Evolutionary conservation across 2,888 invertebrate genomes (phyloP).

Genomic region (Machimus rusticus): DNA sequence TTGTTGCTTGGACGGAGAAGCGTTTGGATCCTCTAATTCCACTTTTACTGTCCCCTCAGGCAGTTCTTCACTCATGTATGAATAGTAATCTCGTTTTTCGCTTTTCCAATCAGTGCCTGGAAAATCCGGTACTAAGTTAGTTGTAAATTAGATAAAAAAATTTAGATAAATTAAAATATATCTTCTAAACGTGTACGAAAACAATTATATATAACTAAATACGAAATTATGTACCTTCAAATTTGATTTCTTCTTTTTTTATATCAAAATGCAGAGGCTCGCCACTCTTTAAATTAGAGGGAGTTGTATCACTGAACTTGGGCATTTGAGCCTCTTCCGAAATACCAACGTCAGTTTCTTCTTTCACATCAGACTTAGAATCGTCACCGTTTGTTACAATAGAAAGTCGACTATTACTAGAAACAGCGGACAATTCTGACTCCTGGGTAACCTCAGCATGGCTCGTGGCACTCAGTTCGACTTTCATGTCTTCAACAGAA

Average conservation of each 20-base stretch:
- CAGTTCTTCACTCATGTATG: not conserved
- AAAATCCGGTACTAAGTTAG: not conserved
- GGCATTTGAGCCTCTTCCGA: slow-evolving; percentile 63
- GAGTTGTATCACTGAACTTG: slow-evolving; percentile 59
- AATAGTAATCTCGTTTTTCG: slow-evolving; percentile 2
- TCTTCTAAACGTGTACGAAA: not conserved
- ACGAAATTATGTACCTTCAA: slow-evolving; percentile 53
- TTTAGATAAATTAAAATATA: too few species aligned
- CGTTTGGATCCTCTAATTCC: not conserved
- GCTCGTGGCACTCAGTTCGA: not conserved
- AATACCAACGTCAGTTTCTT: slow-evolving; percentile 60
- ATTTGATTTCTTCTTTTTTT: slow-evolving; percentile 61
- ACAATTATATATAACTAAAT: too few species aligned
- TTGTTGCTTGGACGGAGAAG: not conserved
- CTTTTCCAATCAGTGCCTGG: slow-evolving; percentile 55
- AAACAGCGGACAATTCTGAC: slow-evolving; percentile 70
- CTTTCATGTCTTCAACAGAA: slow-evolving; percentile 50
- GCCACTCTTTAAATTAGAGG: slow-evolving; percentile 48
- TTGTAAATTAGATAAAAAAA: not conserved
- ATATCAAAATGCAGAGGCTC: slow-evolving; percentile 57
- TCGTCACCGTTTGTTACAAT: slow-evolving; percentile 64
- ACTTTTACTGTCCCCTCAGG: not conserved
- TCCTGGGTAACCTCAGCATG: slow-evolving; percentile 60
- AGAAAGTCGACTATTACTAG: slow-evolving; percentile 68
- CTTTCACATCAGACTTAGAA: slow-evolving; percentile 47